Evolutionary conservation across 2,797 vertebrate species (phyloP).

Genomic region (Sebastolobus alascanus): DNA sequence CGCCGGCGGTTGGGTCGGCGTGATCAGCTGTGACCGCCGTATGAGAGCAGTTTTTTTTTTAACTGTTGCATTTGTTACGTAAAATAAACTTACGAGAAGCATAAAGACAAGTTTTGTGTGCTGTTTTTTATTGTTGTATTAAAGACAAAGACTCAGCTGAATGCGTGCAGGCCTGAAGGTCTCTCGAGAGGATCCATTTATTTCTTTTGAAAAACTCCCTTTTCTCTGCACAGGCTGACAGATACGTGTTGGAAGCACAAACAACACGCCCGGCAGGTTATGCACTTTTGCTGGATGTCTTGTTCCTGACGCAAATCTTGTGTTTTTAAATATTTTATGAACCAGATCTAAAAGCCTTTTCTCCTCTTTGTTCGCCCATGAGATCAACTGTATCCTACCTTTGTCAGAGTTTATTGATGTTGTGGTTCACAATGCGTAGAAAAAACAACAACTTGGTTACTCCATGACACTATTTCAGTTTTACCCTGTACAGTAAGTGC

Average conservation of each 20-base stretch:
- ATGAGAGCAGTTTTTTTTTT: neutral
- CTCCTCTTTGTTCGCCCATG: constrained; percentile 9
- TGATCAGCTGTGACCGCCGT: too few species aligned
- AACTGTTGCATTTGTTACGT: neutral
- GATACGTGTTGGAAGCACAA: constrained; percentile 27
- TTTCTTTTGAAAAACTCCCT: constrained; percentile 15
- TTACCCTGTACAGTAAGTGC: neutral
- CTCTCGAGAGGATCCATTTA: constrained; percentile 29
- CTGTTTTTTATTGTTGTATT: constrained; percentile 14
- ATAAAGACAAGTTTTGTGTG: neutral
- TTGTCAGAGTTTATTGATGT: neutral
- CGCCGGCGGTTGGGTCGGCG: fast-evolving
- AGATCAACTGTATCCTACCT: neutral
- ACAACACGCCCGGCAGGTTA: constrained; percentile 22
- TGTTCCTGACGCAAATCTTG: constrained; percentile 27
- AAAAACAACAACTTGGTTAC: neutral
- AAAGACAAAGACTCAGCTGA: constrained; percentile 22
- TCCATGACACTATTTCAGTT: neutral
- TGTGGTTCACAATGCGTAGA: neutral
- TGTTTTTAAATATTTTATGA: constrained; percentile 54
- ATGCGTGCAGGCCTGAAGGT: constrained; percentile 15
- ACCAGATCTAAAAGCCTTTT: constrained; percentile 29
- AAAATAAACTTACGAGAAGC: neutral
- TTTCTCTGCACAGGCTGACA: constrained; percentile 38
- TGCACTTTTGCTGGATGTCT: constrained; percentile 24